Conservation (phyloP, 53 echinoderm and acorn worm genomes). For the Paelopatides confundens region DNA sequence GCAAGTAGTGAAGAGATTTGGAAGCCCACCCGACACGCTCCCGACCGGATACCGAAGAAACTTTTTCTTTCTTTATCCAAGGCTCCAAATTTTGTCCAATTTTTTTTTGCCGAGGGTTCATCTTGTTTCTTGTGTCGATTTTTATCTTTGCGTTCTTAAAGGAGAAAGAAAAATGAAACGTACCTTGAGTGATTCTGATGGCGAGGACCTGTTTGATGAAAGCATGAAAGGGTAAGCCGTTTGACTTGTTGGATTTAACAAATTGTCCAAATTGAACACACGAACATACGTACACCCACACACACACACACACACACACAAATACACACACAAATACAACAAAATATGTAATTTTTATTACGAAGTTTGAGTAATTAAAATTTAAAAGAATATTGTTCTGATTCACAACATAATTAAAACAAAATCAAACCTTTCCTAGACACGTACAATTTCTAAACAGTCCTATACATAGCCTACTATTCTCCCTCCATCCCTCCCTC, state of each 20-base stretch:
- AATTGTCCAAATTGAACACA: background rate
- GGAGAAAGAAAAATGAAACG: constrained; percentile 81
- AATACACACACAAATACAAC: too few relatives aligned
- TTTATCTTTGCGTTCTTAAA: background rate
- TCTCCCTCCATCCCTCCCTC: too few relatives aligned
- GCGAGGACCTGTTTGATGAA: constrained; percentile 94
- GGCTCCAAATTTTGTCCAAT: background rate
- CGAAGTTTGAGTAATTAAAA: too few relatives aligned
- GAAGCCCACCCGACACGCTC: constrained; percentile 16
- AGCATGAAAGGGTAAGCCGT: constrained; percentile 91
- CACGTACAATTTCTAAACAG: too few relatives aligned
- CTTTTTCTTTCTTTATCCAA: background rate
- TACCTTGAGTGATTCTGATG: constrained; percentile 93
- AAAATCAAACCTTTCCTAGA: too few relatives aligned
- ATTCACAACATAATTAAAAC: too few relatives aligned
- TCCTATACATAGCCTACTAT: too few relatives aligned
- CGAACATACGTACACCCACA: too few relatives aligned
- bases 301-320: too few relatives aligned
- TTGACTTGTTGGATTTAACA: background rate
- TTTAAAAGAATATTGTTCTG: too few relatives aligned
- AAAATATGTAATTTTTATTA: background rate
- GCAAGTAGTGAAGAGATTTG: constrained; percentile 5
- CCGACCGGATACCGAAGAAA: background rate
- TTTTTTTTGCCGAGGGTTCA: background rate
- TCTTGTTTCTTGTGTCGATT: background rate